Evolutionary conservation across 2,888 invertebrate genomes (phyloP).

Genomic region (Yponomeuta malinellus): DNA sequence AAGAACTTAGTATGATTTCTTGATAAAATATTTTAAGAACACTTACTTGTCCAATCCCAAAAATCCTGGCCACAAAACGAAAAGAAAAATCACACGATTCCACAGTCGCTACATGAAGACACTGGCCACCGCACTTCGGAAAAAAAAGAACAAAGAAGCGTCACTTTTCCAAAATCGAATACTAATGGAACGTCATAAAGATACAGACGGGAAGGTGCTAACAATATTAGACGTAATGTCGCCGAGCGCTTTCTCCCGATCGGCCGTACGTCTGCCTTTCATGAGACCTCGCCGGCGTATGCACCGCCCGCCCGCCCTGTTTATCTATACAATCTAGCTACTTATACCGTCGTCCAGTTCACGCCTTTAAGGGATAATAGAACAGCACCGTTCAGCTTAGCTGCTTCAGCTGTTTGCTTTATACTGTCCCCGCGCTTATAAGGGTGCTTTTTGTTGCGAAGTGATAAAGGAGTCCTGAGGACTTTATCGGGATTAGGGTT

Average conservation of each 20-base stretch:
- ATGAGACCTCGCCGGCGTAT: neutral
- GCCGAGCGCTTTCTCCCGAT: neutral
- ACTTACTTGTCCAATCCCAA: neutral
- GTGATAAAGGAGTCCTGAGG: neutral
- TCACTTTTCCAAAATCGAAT: neutral
- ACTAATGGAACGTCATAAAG: neutral
- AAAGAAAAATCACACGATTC: neutral
- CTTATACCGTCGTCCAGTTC: neutral
- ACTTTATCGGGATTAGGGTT: conserved; percentile 1
- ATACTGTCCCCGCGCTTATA: conserved; percentile 1
- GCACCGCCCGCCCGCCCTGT: conserved; percentile 7
- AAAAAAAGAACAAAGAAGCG: neutral
- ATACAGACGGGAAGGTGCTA: neutral
- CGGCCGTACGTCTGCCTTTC: neutral
- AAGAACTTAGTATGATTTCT: neutral
- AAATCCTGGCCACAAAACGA: neutral
- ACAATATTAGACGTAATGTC: neutral
- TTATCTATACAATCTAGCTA: conserved; percentile 8
- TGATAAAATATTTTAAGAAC: neutral
- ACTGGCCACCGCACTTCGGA: neutral
- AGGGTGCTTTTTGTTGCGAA: conserved; percentile 1
- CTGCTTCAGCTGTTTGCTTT: conserved; percentile 5
- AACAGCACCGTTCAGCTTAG: conserved; percentile 9
- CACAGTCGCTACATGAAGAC: neutral
- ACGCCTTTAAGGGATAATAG: conserved; percentile 11